These are phyloP conservation scores for Nephrotoma appendiculata DNA, from an alignment of 2,888 invertebrate genomes.

Conservation along the genomic window DNA sequence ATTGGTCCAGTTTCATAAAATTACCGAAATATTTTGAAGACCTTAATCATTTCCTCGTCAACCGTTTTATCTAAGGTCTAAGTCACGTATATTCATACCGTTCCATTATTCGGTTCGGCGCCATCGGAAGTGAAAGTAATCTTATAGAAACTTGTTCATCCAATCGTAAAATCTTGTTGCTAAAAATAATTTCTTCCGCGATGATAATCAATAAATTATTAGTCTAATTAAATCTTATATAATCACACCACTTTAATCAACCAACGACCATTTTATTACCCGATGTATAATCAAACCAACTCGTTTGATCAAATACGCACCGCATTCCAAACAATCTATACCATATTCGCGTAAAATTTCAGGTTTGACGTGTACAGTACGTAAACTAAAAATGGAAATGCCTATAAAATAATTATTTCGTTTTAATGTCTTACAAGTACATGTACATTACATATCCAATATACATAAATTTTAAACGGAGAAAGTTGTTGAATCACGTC, in stretches of 20 bases:
- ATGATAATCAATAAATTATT: background rate
- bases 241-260: background rate
- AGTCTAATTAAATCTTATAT: background rate
- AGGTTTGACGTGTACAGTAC: background rate
- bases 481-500: background rate
- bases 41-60: too few species aligned
- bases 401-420: background rate
- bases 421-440: background rate
- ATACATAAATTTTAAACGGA: background rate
- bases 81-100: too few species aligned
- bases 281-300: background rate
- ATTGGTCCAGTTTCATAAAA: too few species aligned
- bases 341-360: background rate
- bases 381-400: background rate
- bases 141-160: background rate
- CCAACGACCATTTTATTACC: background rate
- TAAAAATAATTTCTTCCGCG: background rate
- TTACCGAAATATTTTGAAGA: too few species aligned
- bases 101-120: background rate
- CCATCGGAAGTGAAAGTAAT: background rate
- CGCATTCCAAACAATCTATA: background rate
- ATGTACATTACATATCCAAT: background rate
- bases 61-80: too few species aligned
- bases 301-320: background rate
- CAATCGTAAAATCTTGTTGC: background rate